Evolutionary conservation across 2,797 vertebrate species (phyloP), one percentile per base, ranked within the genome.

Genomic region (Delichon dasypus): DNA sequence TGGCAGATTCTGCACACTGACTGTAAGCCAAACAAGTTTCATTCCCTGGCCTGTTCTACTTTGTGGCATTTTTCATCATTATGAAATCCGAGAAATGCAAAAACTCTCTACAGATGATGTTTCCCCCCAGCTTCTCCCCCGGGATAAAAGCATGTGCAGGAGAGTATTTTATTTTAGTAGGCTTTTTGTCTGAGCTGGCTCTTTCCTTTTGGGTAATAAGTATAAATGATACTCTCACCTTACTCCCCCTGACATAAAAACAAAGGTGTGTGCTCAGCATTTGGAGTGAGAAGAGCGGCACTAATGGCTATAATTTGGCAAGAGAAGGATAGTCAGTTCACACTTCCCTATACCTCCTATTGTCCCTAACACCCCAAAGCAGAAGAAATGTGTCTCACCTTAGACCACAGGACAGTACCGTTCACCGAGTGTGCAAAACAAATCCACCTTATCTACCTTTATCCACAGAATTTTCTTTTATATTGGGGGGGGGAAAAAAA

Each of bases 11-110:
- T 89, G 36, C 75, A 68, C 11, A 0, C 51, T 78, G 58, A 66
- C 58, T 91, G 64, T 66, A 88, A 95, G 76, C 79, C 94, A 94
- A 66, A 78, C 51, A 60, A 66, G 23, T 81, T 89, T 58, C 4
- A 2, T 50, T 68, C 62, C 53, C 38, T 44, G 0, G 9, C 29
- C 82, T 92, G n/a, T 20, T 89, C 92, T 78, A 45, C 66, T 84
- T 75, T 29, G 66, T 23, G 54, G 30, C 32, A 58, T 75, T 78
- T 83, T 86, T 78, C 70, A 75, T 62, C 62, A 58, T 77, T 66
- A 81, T 25, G n/a, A 62, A 88, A 90, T 42, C 70, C 38, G 36
- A 90, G 54, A 45, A 68, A 94, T 54, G 30, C 55, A 54, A 89
- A 77, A 83, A 55, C 20, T 60, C 50, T 36, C 62, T 50, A 13